Evolutionary conservation across 2,888 invertebrate species (phyloP).

Genomic region (Napeogenes sylphis): DNA sequence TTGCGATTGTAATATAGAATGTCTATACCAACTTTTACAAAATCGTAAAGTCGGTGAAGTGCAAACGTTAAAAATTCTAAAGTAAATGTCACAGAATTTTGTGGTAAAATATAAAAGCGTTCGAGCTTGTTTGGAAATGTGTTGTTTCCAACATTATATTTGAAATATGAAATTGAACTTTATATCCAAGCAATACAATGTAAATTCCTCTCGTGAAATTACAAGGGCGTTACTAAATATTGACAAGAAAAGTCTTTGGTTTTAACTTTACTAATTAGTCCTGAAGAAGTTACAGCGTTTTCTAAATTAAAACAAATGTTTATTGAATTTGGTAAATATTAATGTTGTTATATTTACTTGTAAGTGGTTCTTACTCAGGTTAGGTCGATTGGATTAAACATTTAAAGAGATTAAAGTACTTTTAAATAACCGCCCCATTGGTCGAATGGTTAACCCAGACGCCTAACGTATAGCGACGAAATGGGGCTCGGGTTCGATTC

Average conservation of each 20-base stretch:
- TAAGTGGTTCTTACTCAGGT: no score
- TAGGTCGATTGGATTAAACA: no score
- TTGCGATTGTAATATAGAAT: no score
- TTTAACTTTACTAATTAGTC: conserved; percentile 27
- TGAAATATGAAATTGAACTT: conserved; percentile 11
- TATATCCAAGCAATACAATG: not conserved
- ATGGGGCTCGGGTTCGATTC: no score
- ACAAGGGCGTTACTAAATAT: conserved; percentile 22
- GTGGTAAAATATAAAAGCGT: conserved; percentile 24
- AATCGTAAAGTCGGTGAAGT: not conserved
- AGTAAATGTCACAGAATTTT: conserved; percentile 26
- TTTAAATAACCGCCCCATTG: no score
- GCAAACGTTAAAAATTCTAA: conserved; percentile 14
- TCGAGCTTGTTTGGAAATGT: conserved; percentile 20
- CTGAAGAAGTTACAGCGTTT: conserved; percentile 22
- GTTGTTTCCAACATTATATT: conserved; percentile 23
- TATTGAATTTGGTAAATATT: not conserved
- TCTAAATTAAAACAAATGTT: conserved; percentile 18
- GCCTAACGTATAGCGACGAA: no score
- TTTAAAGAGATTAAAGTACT: no score
- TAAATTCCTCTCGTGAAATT: conserved; percentile 13
- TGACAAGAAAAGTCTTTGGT: conserved; percentile 24
- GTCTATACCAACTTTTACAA: no score
- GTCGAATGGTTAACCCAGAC: no score
- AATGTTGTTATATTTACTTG: no score